Base-by-base conservation (phyloP, 2,113 vertebrate genomes). In the Aegithalos caudatus region DNA sequence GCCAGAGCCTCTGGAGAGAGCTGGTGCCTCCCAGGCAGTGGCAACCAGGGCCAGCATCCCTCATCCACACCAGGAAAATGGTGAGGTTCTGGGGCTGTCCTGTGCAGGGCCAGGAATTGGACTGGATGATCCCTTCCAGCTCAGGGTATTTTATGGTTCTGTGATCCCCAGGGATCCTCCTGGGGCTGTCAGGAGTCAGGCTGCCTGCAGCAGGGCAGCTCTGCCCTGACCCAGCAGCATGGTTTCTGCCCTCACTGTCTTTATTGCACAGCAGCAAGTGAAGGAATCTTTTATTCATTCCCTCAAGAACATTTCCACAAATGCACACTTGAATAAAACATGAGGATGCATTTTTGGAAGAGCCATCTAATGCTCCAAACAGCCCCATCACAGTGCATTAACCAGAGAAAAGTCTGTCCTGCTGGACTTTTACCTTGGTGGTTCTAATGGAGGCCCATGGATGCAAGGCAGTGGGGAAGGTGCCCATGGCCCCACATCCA, bases 271-370 rank as follows among this genome's bases (percentile, higher is more conserved):
- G 29, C 1, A 81, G 54, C 69, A 23, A 62, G 65, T 11, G 19
- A 78, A 78, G 78, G 14, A 95, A 93, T 97, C 71, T 94, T 95
- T 95, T 15, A 96, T 94, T 79, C 21, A 2, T 44, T 76, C 74
- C 70, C 70, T 60, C 60, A 62, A 72, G 95, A 91, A 71, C 65
- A 76, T 76, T 81, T 84, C 78, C 73, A 85, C 69, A 85, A 95
- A 92, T 35, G 81, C 84, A 81, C 23, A 2, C 21, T 60, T 89
- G 47, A 94, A 95, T 97, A 95, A 95, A 97, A 84, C 87, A 97
- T 67, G 90, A 95, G 78, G 73, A 78, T 2, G 12, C 16, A 2
- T 44, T 76, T 93, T 88, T 79, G 70, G 86, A 88, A 79, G 82
- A 86, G 62, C 62, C 44, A 18, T 48, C 62, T 77, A 73, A 64